Conservation (phyloP, 1,140 invertebrate species). For the Pogonus chalceus region DNA sequence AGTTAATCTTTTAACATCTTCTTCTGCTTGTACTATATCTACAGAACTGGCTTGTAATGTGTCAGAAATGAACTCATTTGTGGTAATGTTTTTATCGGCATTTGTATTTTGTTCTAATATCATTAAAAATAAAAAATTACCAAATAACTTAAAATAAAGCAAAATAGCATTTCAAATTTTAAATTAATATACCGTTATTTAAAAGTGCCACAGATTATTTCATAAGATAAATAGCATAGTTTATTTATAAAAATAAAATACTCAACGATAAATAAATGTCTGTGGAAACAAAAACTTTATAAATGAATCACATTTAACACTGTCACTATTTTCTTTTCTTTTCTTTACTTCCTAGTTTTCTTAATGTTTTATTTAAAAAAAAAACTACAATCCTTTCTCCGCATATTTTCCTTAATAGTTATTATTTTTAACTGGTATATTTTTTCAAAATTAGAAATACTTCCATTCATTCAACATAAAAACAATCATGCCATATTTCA, state of each 20-base stretch:
- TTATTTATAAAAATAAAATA: constrained; percentile 12
- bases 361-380: too few relatives aligned
- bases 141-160: constrained; percentile 13
- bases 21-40: constrained; percentile 55
- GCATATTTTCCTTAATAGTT: too few relatives aligned
- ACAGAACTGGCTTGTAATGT: constrained; percentile 47
- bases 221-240: not conserved
- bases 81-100: constrained; percentile 7
- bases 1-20: constrained; percentile 26
- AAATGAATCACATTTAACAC: constrained; percentile 20
- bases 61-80: constrained; percentile 57
- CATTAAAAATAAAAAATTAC: constrained; percentile 22
- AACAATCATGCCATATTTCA: too few relatives aligned
- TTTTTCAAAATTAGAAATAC: too few relatives aligned
- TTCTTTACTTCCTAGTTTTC: too few relatives aligned
- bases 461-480: too few relatives aligned
- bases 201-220: too few relatives aligned
- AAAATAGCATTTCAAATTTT: constrained; percentile 3
- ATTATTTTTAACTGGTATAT: too few relatives aligned
- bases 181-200: too few relatives aligned
- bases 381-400: too few relatives aligned
- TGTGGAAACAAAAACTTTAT: constrained; percentile 16
- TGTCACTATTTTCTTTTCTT: too few relatives aligned
- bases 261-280: constrained; percentile 14
- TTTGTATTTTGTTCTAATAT: constrained; percentile 24